phyloP scores from a whole-genome alignment of 2,888 invertebrate genomes.

The Sialis fuliginosa region DNA sequence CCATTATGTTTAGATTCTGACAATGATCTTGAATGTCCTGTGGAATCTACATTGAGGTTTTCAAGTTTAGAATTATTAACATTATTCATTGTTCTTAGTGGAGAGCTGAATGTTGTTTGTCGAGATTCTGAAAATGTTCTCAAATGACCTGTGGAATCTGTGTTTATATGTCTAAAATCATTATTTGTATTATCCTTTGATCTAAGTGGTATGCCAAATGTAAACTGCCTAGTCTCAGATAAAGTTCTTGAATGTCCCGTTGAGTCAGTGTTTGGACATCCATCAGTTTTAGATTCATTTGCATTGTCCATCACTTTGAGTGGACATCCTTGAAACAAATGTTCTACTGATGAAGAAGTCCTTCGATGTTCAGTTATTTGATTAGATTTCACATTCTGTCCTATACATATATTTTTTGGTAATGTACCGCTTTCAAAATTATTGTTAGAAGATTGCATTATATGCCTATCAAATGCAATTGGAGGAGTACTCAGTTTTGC shows the following conservation, averaged over 20 bases:
- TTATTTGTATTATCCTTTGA: conserved; percentile 10
- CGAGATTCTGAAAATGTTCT: too few species aligned
- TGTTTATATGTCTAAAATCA: background rate
- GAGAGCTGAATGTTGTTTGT: too few species aligned
- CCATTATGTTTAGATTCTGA: too few species aligned
- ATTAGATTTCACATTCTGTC: background rate
- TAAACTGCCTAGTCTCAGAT: too few species aligned
- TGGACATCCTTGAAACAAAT: conserved; percentile 11
- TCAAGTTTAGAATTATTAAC: too few species aligned
- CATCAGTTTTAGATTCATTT: too few species aligned
- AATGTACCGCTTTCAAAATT: background rate
- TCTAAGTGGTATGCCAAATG: conserved; percentile 12
- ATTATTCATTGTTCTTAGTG: too few species aligned
- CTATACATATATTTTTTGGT: background rate
- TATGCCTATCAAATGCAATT: conserved; percentile 11
- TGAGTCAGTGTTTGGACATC: too few species aligned
- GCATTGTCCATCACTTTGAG: too few species aligned
- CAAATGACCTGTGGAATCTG: background rate
- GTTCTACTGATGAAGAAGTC: conserved; percentile 8
- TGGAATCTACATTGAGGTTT: too few species aligned
- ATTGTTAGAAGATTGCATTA: background rate
- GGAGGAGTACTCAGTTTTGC: conserved; percentile 1
- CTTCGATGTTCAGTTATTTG: conserved; percentile 1
- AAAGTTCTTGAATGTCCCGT: too few species aligned
- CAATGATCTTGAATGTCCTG: too few species aligned